phyloP scores from a whole-genome alignment of 2,888 invertebrate genomes.

The Macrophya alboannulata region DNA sequence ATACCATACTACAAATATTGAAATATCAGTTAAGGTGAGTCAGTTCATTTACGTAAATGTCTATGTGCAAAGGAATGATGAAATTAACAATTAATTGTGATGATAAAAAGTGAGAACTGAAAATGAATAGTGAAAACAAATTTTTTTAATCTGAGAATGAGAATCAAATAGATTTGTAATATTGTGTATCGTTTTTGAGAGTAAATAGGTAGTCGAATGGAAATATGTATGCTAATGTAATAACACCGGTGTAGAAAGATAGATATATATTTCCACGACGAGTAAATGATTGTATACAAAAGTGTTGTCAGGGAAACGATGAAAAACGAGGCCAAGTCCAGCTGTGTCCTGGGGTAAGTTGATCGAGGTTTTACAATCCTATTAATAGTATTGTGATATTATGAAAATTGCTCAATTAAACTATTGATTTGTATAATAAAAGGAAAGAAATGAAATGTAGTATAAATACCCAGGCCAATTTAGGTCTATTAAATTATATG shows the following conservation, averaged over 20 bases:
- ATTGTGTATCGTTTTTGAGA: not conserved
- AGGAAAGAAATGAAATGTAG: conserved; percentile 3
- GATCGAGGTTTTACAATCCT: conserved; percentile 40
- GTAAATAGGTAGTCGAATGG: not conserved
- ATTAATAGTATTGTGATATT: conserved; percentile 40
- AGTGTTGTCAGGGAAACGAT: conserved; percentile 47
- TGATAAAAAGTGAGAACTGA: not conserved
- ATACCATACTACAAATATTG: not conserved
- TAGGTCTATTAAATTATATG: conserved; percentile 19
- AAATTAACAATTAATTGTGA: not conserved
- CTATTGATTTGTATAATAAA: conserved; percentile 28
- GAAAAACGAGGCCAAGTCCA: conserved; percentile 50
- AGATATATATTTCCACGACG: not conserved
- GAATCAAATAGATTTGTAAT: not conserved
- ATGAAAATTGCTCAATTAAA: conserved; percentile 48
- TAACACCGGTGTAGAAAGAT: not conserved
- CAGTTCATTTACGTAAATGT: not conserved
- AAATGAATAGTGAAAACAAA: not conserved
- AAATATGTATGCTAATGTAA: conserved; percentile 12
- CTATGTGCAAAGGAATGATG: not conserved
- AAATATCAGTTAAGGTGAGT: not conserved
- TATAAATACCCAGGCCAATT: conserved; percentile 25
- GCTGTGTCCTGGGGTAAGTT: conserved; percentile 37
- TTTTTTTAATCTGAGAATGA: too few relatives aligned
- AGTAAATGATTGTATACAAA: conserved; percentile 34